A percentile compares a stretch with the other conserved stretches of the same genome.
Conservation (phyloP, 2,888 invertebrate species). For the Prosapia bicincta region DNA sequence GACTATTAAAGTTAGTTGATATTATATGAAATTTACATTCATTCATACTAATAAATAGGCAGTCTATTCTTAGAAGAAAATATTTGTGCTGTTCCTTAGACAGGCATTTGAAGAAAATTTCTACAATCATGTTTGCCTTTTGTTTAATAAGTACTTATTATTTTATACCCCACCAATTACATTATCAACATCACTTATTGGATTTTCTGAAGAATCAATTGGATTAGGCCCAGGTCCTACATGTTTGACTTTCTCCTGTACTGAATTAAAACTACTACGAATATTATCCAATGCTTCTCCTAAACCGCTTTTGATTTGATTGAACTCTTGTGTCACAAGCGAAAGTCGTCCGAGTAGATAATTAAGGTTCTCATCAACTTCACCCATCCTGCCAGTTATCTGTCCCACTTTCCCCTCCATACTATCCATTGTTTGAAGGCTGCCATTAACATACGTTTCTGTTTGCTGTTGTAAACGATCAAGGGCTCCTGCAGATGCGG, state of each 20-base stretch:
- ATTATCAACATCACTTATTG: constrained; percentile 13
- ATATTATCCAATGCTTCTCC: constrained; percentile 69
- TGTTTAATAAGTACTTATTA: neutral
- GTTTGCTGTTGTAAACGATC: constrained; percentile 74
- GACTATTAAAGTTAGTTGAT: neutral
- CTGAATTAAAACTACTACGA: constrained; percentile 60
- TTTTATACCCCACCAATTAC: neutral
- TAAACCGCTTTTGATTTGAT: constrained; percentile 71
- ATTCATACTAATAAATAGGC: neutral
- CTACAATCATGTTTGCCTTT: neutral
- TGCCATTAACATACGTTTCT: constrained; percentile 75
- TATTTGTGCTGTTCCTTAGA: neutral
- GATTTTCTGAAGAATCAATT: constrained; percentile 40
- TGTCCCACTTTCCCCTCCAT: constrained; percentile 52
- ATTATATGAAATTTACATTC: neutral
- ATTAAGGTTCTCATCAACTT: constrained; percentile 79
- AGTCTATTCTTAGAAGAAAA: neutral
- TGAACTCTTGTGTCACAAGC: constrained; percentile 80
- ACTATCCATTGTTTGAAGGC: constrained; percentile 65
- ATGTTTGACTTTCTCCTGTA: constrained; percentile 52
- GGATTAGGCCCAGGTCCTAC: constrained; percentile 49
- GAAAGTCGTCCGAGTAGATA: constrained; percentile 74
- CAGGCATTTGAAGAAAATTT: neutral
- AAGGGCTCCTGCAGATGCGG: constrained; percentile 68
- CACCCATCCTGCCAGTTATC: constrained; percentile 71